Base-by-base conservation (phyloP, 1,140 invertebrate genomes). In the Drosophila takahashii region DNA sequence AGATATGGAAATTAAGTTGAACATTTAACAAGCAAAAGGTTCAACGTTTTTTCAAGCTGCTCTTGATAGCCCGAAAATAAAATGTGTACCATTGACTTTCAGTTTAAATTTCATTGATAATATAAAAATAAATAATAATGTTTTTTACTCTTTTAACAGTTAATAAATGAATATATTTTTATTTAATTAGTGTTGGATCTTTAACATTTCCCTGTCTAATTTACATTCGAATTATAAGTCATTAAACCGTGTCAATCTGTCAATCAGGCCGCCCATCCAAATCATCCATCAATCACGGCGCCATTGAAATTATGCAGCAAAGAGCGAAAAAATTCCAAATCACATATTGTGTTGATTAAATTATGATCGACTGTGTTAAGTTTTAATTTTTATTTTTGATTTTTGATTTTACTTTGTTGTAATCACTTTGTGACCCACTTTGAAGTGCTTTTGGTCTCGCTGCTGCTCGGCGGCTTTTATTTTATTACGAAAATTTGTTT, bases 401-500 rank as follows among this genome's bases (percentile, higher is more conserved):
- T 41, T 22, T 22, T 22, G 22, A 39, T 42, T 61, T 81, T 42
- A 47, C 60, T 74, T 83, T 78, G 59, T 64, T 77, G 62, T 71
- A 81, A 72, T 79, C 62, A 72, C 76, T 87, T 50, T 73, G 50
- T 87, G 83, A 86, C 83, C 83, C 75, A 86, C 75, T 87, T 86
- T 44, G 48, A 37, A 50, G 56, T 58, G 58, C 42, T 44, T 61
- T 75, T 75, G 45, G 57, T 64, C 62, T 48, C 62, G 67, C 77
- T 60, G 47, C 53, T 51, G 48, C 48, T 51, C 29, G 15, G 56
- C 16, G 64, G 70, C 60, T 34, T 45, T 67, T 80, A 57, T 83
- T 89, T 87, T 74, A 89, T 89, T 89, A 89, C 84, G 81, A 87
- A 83, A 83, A 75, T 89, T 70, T 85, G 77, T 86, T 86, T 81